phyloP scores from a whole-genome alignment of 2,113 vertebrate species.

The Ardeotis arabs region DNA sequence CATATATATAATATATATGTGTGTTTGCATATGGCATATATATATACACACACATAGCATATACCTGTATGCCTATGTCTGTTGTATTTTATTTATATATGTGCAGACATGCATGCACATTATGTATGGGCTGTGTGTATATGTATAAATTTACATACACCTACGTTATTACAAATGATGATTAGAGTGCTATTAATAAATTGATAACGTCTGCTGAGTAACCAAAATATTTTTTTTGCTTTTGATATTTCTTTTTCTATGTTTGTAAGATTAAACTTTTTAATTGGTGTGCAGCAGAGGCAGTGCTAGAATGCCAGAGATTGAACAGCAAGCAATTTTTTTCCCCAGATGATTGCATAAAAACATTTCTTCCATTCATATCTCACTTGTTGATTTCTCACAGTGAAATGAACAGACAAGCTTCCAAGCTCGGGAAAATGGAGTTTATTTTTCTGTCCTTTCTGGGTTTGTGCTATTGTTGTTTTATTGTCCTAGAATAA shows the following conservation, averaged over 20 bases:
- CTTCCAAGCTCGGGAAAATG: constrained; percentile 30
- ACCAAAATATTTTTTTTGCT: constrained; percentile 60
- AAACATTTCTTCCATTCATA: constrained; percentile 33
- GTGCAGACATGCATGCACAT: constrained; percentile 70
- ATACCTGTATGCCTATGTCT: constrained; percentile 74
- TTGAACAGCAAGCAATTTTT: constrained; percentile 34
- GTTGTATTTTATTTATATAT: constrained; percentile 79
- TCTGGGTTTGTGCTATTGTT: constrained; percentile 23
- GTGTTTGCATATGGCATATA: constrained; percentile 68
- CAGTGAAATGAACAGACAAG: constrained; percentile 23
- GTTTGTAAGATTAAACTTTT: constrained; percentile 51
- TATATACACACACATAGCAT: constrained; percentile 69
- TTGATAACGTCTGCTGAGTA: constrained; percentile 71
- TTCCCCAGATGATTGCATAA: constrained; percentile 31
- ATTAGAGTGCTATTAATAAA: constrained; percentile 74
- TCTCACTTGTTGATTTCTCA: constrained; percentile 49
- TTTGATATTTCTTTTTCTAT: constrained; percentile 52
- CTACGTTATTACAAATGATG: constrained; percentile 64
- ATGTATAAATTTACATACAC: constrained; percentile 77
- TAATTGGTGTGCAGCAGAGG: constrained; percentile 41
- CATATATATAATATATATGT: constrained; percentile 65
- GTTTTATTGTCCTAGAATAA: constrained; percentile 35
- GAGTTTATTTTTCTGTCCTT: not conserved
- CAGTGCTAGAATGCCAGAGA: constrained; percentile 47
- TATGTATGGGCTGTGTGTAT: constrained; percentile 74